Conservation (phyloP, 2,797 vertebrate genomes). For the Cossypha niveicapilla region DNA sequence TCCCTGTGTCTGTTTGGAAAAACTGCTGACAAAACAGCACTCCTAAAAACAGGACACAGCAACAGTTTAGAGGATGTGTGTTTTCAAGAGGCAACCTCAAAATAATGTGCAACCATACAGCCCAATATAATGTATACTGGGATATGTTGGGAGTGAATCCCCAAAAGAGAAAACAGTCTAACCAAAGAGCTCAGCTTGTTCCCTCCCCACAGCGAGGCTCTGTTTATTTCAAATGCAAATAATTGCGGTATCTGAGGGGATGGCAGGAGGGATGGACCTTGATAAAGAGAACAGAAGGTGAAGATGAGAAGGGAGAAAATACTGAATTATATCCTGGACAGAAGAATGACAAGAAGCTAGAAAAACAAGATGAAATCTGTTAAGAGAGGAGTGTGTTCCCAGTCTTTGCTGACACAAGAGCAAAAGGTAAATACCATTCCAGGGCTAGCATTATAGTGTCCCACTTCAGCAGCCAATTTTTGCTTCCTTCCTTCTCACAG, state of each 20-base stretch:
- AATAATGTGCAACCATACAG: not conserved
- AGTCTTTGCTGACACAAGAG: not conserved
- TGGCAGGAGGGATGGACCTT: not conserved
- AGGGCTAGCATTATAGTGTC: not conserved
- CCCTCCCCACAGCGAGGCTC: not conserved
- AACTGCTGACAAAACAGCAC: not conserved
- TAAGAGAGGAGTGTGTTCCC: not conserved
- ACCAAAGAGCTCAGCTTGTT: not conserved
- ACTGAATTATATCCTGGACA: not conserved
- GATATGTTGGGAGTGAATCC: rapidly evolving
- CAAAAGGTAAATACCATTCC: not conserved
- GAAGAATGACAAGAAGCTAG: not conserved
- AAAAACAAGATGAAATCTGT: not conserved
- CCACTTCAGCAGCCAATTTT: not conserved
- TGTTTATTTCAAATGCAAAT: not conserved
- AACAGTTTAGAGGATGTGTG: not conserved
- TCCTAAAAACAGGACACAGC: not conserved
- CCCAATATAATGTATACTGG: not conserved
- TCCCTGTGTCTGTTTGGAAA: not conserved
- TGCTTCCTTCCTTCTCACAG: rapidly evolving
- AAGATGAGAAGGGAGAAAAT: not conserved
- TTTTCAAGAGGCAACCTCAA: not conserved
- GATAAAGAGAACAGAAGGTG: not conserved
- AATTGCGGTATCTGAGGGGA: not conserved
- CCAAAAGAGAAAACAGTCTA: not conserved